Conservation (phyloP, 1,140 invertebrate genomes). For the Gonioctena quinquepunctata region DNA sequence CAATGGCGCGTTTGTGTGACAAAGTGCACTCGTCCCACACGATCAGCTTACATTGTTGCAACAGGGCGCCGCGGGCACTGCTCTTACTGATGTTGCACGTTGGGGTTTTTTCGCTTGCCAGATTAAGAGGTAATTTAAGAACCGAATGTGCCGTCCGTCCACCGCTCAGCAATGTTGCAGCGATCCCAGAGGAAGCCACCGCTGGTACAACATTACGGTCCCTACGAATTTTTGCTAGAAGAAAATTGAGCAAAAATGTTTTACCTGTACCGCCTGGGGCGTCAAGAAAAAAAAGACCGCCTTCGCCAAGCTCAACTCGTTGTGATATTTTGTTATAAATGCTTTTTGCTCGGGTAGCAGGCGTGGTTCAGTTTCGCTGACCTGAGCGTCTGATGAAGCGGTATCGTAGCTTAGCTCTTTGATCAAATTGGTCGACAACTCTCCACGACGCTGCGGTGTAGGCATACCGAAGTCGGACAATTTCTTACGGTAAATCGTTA, state of each 20-base stretch:
- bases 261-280: slow-evolving; percentile 57
- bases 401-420: no score
- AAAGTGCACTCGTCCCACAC: slow-evolving; percentile 56
- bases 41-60: slow-evolving; percentile 43
- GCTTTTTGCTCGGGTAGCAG: no score
- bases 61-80: slow-evolving; percentile 47
- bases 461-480: no score
- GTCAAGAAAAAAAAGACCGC: slow-evolving; percentile 55
- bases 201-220: slow-evolving; percentile 52
- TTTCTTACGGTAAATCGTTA: no score
- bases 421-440: no score
- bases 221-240: slow-evolving; percentile 51
- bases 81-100: slow-evolving; percentile 35
- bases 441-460: no score
- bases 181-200: slow-evolving; percentile 59
- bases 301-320: no score
- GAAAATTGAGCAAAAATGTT: slow-evolving; percentile 56
- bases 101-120: slow-evolving; percentile 40
- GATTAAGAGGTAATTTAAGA: slow-evolving; percentile 48
- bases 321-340: no score
- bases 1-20: slow-evolving; percentile 53
- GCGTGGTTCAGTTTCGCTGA: no score
- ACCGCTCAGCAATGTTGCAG: slow-evolving; percentile 57
- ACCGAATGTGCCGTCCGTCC: slow-evolving; percentile 47
- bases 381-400: no score